Evolutionary conservation across 2,797 vertebrate species (phyloP), one percentile per base, ranked within the genome.

Genomic region (Bovichtus diacanthus): DNA sequence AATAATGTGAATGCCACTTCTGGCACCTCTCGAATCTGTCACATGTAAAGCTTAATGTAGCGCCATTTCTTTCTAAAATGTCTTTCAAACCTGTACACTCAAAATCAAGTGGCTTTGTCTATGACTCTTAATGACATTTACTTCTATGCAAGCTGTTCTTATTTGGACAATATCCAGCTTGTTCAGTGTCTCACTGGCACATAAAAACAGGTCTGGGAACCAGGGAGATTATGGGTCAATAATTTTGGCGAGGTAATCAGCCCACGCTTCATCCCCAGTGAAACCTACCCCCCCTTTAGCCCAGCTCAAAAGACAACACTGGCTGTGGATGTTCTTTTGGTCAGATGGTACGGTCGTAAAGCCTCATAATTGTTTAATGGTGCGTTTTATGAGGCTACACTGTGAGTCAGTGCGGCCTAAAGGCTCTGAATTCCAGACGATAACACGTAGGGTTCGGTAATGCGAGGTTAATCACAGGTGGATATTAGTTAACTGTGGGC

Each of bases 351-450:
- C 66, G 49, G 83, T 82, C 69, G 44, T 88, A 88, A 90, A 91
- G 83, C 81, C 88, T 88, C 88, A 83, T 93, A 92, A 93, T 93
- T 90, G 91, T 87, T 94, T 93, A 94, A 94, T 93, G 92, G 81
- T 73, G 92, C 86, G 15, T 94, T 95, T 94, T 95, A 94, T 87
- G 85, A 90, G 76, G 58, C 88, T 54, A 72, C 76, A 77, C 68
- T 63, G 68, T 90, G 88, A 94, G 84, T 92, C 90, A 86, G 62
- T 56, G 71, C 70, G 43, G 90, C 88, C 90, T 58, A 23, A 74
- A 87, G 90, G 82, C 86, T 75, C 79, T 74, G 81, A 62, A 85
- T 92, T 91, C 77, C 71, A 82, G 84, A 89, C 49, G 51, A 90
- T 90, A 92, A 84, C 78, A 81, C 79, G 51, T 77, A 16, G 81